A percentile compares a stretch with the other conserved stretches of the same genome.
These are phyloP conservation scores for Plagodis pulveraria DNA, from an alignment of 2,888 invertebrate species.

Conservation along the genomic window DNA sequence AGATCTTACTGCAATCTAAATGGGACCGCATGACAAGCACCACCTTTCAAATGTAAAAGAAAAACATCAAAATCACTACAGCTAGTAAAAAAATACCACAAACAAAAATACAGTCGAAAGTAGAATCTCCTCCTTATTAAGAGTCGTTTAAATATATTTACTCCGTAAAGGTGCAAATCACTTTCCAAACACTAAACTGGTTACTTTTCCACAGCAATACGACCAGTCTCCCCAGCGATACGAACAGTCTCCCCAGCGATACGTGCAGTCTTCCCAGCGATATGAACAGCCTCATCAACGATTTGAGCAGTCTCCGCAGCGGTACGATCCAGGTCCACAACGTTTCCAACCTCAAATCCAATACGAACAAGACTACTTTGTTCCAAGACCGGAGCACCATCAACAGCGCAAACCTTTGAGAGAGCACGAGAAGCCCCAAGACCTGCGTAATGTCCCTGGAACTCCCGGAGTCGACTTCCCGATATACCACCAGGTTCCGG, in stretches of 20 bases:
- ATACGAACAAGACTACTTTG: constrained; percentile 66
- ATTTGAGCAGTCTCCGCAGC: constrained; percentile 17
- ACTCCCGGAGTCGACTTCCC: constrained; percentile 93
- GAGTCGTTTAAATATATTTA: too few relatives aligned
- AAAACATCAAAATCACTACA: too few relatives aligned
- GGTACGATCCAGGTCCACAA: constrained; percentile 46
- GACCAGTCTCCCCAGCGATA: constrained; percentile 4
- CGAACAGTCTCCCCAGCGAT: constrained; percentile 11
- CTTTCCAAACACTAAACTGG: too few relatives aligned
- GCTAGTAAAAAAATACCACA: too few relatives aligned
- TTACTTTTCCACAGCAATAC: constrained; percentile 12
- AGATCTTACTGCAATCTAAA: too few relatives aligned
- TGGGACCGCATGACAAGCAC: too few relatives aligned
- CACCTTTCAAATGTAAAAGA: too few relatives aligned
- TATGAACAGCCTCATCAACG: constrained; percentile 50
- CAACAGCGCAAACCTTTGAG: constrained; percentile 71
- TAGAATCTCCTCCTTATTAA: too few relatives aligned
- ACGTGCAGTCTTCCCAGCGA: constrained; percentile 51
- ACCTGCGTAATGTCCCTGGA: constrained; percentile 92
- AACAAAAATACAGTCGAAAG: too few relatives aligned
- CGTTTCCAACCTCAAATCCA: constrained; percentile 66
- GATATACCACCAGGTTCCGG: constrained; percentile 90
- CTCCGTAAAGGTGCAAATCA: too few relatives aligned
- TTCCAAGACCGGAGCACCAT: constrained; percentile 42
- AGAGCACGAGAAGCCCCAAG: constrained; percentile 89